phyloP scores from a whole-genome alignment of 2,888 invertebrate genomes.

The Himalopsyche tibetana region DNA sequence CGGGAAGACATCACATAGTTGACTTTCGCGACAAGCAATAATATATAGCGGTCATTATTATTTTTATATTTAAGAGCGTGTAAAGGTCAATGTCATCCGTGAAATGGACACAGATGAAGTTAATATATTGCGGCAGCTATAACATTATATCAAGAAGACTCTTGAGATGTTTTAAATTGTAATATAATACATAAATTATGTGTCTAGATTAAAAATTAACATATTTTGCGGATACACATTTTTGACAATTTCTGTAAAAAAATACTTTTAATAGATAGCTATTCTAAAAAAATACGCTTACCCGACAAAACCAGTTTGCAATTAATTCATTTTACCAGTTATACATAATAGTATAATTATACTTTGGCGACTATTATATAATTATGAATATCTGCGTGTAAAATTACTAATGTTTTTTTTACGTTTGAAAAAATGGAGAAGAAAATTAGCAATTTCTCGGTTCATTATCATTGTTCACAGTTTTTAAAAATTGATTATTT shows the following conservation, averaged over 20 bases:
- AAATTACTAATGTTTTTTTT: too few relatives aligned
- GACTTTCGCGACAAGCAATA: neutral
- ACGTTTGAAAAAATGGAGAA: too few relatives aligned
- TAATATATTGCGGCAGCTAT: neutral
- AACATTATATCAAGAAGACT: slow-evolving; percentile 6
- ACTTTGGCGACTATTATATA: too few relatives aligned
- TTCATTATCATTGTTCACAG: too few relatives aligned
- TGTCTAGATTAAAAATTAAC: slow-evolving; percentile 13
- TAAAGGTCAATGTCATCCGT: slow-evolving; percentile 19
- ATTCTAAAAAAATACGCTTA: neutral
- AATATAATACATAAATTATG: neutral
- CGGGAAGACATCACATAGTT: too few relatives aligned
- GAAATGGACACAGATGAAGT: neutral
- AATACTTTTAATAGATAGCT: neutral
- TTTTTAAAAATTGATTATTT: too few relatives aligned
- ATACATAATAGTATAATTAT: too few relatives aligned
- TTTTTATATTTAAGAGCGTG: slow-evolving; percentile 12
- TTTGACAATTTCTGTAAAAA: neutral
- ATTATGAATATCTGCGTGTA: too few relatives aligned
- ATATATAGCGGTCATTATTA: slow-evolving; percentile 20
- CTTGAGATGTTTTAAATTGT: slow-evolving; percentile 5
- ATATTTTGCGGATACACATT: slow-evolving; percentile 8
- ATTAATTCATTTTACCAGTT: neutral
- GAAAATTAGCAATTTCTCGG: too few relatives aligned
- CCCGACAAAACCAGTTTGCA: neutral